Evolutionary conservation across 2,888 invertebrate species (phyloP), one percentile per base, ranked within the genome.

Genomic region (Drosophila glabriapex): DNA sequence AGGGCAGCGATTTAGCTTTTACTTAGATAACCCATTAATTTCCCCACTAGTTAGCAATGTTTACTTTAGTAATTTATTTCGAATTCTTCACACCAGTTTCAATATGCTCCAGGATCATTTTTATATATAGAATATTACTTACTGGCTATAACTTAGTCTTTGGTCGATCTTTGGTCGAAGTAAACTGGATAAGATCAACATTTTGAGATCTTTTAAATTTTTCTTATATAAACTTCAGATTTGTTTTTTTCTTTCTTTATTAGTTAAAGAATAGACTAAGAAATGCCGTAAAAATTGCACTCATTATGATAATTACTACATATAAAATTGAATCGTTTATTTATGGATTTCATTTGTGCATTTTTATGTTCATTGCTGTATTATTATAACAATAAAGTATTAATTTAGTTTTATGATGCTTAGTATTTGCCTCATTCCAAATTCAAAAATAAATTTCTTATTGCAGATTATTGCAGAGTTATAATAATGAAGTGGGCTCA

Each of bases 241-340:
- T 9, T 3, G 1, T n/a, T 39, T 39, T 19, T 39, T n/a, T 39
- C n/a, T 19, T 39, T 39, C n/a, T 22, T 22, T 12, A n/a, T 22
- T 22, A n/a, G 3, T 12, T 5, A 43, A 12, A 12, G 5, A 6
- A 39, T 9, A 1, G 7, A 19, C 19, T 3, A 39, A 7, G 3
- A 39, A 1, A 39, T 39, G 3, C 3, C 3, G 9, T 39, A 0
- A n/a, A 39, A 4, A 19, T n/a, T 0, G 10, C n/a, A 41, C 19
- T n/a, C 4, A 41, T 19, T 19, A 19, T 19, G 19, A 39, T 39
- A 19, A 9, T 39, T 19, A 19, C n/a, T 9, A 1, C n/a, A 39
- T 39, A n/a, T n/a, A 41, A n/a, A 10, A n/a, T n/a, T 0, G 0
- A 10, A 4, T n/a, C 10, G 10, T n/a, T 10, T 0, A 4, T 10